Percentiles rank a stretch among this genome's conserved stretches.
Evolutionary conservation across 2,888 invertebrate genomes (phyloP).

Genomic region (Andrena flavipes): DNA sequence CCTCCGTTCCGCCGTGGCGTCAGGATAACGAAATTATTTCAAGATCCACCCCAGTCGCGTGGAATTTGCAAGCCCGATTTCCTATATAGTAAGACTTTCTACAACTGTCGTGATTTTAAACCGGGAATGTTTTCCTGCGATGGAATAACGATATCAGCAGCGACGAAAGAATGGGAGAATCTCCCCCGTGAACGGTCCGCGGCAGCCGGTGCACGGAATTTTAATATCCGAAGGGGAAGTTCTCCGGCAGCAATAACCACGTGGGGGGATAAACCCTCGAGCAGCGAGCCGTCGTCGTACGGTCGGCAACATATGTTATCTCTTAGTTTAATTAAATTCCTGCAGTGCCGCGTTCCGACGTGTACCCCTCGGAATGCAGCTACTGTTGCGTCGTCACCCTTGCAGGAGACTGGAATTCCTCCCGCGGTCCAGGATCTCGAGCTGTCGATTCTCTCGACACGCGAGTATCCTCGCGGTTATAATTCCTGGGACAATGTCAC

Average conservation of each 20-base stretch:
- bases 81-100: too few species aligned
- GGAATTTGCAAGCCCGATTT: not conserved
- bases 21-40: not conserved
- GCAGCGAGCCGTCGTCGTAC: conserved; percentile 60
- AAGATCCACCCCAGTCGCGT: not conserved
- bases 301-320: conserved; percentile 84
- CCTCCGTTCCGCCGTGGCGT: not conserved
- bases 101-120: not conserved
- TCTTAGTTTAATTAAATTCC: conserved; percentile 89
- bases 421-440: conserved; percentile 27
- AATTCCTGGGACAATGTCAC: not conserved
- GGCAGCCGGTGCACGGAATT: conserved; percentile 81
- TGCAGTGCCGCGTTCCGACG: conserved; percentile 78
- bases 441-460: conserved; percentile 33
- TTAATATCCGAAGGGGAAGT: conserved; percentile 82
- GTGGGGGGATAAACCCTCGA: conserved; percentile 69
- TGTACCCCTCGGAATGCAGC: conserved; percentile 78
- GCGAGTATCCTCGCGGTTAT: not conserved
- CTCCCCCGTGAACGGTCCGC: conserved; percentile 59
- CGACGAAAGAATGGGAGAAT: conserved; percentile 30
- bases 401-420: conserved; percentile 60
- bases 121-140: not conserved
- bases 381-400: conserved; percentile 69
- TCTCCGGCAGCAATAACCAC: conserved; percentile 82
- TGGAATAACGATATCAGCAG: conserved; percentile 33